Conservation (phyloP, 2,888 invertebrate species). For the Ametastegia equiseti region DNA sequence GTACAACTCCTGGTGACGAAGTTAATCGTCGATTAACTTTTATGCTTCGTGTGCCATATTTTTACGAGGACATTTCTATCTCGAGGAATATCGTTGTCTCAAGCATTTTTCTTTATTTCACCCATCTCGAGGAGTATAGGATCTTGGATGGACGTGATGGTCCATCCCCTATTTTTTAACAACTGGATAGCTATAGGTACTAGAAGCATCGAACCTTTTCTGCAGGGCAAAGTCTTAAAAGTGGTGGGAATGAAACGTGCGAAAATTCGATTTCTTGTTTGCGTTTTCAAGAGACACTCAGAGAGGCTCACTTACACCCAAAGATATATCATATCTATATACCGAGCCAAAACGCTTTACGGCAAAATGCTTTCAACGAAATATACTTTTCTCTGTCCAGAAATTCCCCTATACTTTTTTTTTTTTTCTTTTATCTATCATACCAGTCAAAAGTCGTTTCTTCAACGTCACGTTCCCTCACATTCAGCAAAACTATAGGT, state of each 20-base stretch:
- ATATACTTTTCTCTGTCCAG: not conserved
- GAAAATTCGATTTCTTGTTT: conserved; percentile 39
- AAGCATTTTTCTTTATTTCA: not conserved
- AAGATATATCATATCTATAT: too few species aligned
- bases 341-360: not conserved
- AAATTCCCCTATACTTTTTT: not conserved
- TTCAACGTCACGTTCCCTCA: not conserved
- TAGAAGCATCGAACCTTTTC: not conserved
- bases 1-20: conserved; percentile 35
- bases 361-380: conserved; percentile 30
- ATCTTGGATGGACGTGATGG: conserved; percentile 27
- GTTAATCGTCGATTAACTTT: conserved; percentile 67
- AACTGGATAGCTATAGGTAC: not conserved
- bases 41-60: conserved; percentile 65
- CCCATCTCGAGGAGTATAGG: not conserved
- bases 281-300: conserved; percentile 47
- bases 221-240: conserved; percentile 1
- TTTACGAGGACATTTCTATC: conserved; percentile 60
- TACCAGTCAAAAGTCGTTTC: not conserved
- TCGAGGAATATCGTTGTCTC: conserved; percentile 46
- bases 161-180: conserved; percentile 14
- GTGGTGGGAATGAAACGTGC: conserved; percentile 29
- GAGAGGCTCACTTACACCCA: not conserved
- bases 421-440: not conserved
- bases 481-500: not conserved